Conservation (phyloP, 1,140 invertebrate species). For the Copidosoma floridanum region DNA sequence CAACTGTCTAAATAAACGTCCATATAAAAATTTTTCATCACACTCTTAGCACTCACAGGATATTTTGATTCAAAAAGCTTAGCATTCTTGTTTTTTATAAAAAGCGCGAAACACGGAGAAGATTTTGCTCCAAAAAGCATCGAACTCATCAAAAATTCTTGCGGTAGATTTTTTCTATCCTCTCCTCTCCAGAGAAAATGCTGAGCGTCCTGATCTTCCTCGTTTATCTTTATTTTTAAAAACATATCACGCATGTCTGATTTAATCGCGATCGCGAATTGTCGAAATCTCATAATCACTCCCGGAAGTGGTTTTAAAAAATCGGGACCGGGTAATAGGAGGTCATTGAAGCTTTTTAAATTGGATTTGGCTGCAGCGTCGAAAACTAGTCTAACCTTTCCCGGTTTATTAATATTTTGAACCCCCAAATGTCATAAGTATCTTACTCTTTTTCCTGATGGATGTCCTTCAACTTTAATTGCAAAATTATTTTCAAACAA, state of each 20-base stretch:
- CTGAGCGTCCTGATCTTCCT: slow-evolving; percentile 35
- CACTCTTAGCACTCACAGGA: slow-evolving; percentile 33
- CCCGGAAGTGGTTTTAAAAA: slow-evolving; percentile 33
- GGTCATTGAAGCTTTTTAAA: slow-evolving; percentile 34
- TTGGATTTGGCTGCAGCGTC: slow-evolving; percentile 33
- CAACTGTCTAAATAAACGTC: slow-evolving; percentile 41
- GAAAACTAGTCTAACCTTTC: slow-evolving; percentile 35
- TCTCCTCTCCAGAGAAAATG: slow-evolving; percentile 39
- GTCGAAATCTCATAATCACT: slow-evolving; percentile 40
- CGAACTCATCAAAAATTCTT: slow-evolving; percentile 37
- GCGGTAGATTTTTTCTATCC: slow-evolving; percentile 14
- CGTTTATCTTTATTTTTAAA: slow-evolving; percentile 35
- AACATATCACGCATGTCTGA: slow-evolving; percentile 50
- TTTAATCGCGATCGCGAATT: slow-evolving; percentile 31
- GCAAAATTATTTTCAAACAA: neutral
- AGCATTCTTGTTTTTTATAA: slow-evolving; percentile 43
- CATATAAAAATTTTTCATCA: slow-evolving; percentile 41
- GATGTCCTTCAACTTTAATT: neutral
- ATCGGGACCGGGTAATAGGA: slow-evolving; percentile 37
- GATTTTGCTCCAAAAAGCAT: slow-evolving; percentile 44
- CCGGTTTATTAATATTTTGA: slow-evolving; percentile 34
- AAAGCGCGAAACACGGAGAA: slow-evolving; percentile 40
- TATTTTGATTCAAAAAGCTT: slow-evolving; percentile 20
- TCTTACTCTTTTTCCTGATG: neutral
- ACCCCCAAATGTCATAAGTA: slow-evolving; percentile 9